Evolutionary conservation across 92 coral and sea anemone genomes (phyloP).

Genomic region (Palythoa grandiflora): DNA sequence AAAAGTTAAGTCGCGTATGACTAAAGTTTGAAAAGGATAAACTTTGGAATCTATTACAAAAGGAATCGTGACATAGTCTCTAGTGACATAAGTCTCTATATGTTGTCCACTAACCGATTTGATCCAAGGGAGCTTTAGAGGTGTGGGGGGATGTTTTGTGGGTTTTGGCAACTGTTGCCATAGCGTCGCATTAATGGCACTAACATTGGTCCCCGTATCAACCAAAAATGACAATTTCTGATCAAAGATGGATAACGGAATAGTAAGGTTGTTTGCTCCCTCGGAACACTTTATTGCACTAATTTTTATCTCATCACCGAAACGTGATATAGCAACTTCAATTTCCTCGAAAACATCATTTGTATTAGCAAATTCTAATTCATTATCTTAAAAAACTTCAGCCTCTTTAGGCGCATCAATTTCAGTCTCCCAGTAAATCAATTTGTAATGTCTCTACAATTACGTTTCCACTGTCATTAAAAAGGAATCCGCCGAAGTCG

Average conservation of each 20-base stretch:
- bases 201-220: slow-evolving; percentile 63
- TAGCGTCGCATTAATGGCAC: slow-evolving; percentile 45
- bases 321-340: not conserved
- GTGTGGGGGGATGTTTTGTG: slow-evolving; percentile 9
- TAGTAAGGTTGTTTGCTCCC: not conserved
- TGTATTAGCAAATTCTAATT: not conserved
- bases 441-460: no score
- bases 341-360: not conserved
- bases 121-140: not conserved
- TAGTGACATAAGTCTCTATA: not conserved
- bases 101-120: slow-evolving; percentile 39
- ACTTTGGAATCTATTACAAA: slow-evolving; percentile 49
- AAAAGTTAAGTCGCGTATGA: slow-evolving; percentile 54
- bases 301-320: not conserved
- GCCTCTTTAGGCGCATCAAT: not conserved
- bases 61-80: slow-evolving; percentile 6
- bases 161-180: slow-evolving; percentile 49
- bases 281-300: not conserved
- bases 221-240: not conserved
- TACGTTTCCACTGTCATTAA: no score
- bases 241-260: not conserved
- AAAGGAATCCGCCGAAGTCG: no score
- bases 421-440: not conserved
- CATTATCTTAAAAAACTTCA: not conserved
- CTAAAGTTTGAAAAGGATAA: slow-evolving; percentile 50